Percentiles rank a stretch among this genome's conserved stretches.
These are phyloP conservation scores for Cephus pygmeus DNA, from an alignment of 2,888 invertebrate species.

Conservation along the genomic window DNA sequence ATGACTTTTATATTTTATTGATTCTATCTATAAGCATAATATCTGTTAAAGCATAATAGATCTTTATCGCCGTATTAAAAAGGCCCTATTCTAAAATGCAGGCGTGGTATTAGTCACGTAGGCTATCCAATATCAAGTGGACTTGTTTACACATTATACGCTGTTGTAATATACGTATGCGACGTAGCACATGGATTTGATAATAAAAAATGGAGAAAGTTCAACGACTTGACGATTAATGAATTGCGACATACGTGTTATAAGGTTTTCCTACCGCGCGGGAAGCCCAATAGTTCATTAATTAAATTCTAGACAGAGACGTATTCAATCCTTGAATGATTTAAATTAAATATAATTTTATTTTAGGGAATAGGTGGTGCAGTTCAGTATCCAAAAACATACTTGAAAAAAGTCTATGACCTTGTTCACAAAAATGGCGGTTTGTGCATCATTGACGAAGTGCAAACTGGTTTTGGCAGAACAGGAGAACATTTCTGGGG, in stretches of 20 bases:
- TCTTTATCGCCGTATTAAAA: not conserved
- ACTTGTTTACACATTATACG: not conserved
- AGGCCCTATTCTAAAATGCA: not conserved
- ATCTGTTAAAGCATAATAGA: not conserved
- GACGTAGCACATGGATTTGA: not conserved
- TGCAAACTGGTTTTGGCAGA: slow-evolving; percentile 96
- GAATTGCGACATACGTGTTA: not conserved
- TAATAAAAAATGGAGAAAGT: not conserved
- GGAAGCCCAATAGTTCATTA: not conserved
- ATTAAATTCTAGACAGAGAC: not conserved
- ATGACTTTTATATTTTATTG: not conserved
- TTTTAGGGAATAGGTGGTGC: slow-evolving; percentile 86
- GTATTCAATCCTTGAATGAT: not conserved
- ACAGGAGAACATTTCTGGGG: slow-evolving; percentile 97
- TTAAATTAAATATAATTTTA: not conserved
- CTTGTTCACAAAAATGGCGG: slow-evolving; percentile 86
- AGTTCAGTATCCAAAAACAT: slow-evolving; percentile 92
- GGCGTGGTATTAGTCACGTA: not conserved
- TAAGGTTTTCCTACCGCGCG: not conserved
- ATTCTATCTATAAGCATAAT: not conserved
- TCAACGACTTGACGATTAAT: not conserved
- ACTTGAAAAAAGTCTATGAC: slow-evolving; percentile 83
- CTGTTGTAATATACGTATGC: not conserved
- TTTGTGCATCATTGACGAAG: slow-evolving; percentile 92
- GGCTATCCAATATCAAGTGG: not conserved